Base-by-base conservation (phyloP, 2,888 invertebrate species). In the Chrysolina haemoptera region DNA sequence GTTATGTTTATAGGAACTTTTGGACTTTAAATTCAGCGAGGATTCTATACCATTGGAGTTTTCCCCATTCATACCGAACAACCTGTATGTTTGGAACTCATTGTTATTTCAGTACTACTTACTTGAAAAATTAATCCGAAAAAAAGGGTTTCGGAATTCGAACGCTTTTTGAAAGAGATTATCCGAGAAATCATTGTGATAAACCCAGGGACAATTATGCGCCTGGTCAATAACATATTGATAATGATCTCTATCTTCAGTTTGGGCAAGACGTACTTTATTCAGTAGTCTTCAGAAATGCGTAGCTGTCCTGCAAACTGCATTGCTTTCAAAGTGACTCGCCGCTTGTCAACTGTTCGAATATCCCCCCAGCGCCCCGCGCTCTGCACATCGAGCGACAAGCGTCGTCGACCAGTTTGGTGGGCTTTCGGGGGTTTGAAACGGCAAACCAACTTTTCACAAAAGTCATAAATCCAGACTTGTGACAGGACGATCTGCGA, bases 381-480 rank as follows among this genome's bases (percentile, higher is more conserved):
- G 74, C 76, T 69, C 78, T 72, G 74, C 81, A 73, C 78, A 70
- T 77, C 77, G 74, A 63, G 55, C 73, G 75, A 74, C 74, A 68
- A 76, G 79, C 78, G 68, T 78, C 71, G 76, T 76, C 77, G 84
- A 84, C 84, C 82, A 82, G 84, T 85, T 83, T 83, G 83, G 83
- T 82, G 66, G 80, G 82, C 79, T 85, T 85, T 85, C 82, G 85
- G 85, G 84, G 82, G 84, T 84, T 84, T 85, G 80, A 81, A 82
- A 83, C 82, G 80, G 81, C 84, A 83, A 83, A 82, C 85, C 83
- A 82, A 85, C 84, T 84, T 86, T 86, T 85, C 85, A 81, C 82
- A 84, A 82, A 81, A 80, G 84, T 81, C 81, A 86, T 86, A 86
- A 87, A 86, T 86, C 73, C 74, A 65, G 27, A 43, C 80, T 78